These are phyloP conservation scores for Lagopus muta DNA, from an alignment of 2,113 vertebrate genomes.

Conservation along the genomic window DNA sequence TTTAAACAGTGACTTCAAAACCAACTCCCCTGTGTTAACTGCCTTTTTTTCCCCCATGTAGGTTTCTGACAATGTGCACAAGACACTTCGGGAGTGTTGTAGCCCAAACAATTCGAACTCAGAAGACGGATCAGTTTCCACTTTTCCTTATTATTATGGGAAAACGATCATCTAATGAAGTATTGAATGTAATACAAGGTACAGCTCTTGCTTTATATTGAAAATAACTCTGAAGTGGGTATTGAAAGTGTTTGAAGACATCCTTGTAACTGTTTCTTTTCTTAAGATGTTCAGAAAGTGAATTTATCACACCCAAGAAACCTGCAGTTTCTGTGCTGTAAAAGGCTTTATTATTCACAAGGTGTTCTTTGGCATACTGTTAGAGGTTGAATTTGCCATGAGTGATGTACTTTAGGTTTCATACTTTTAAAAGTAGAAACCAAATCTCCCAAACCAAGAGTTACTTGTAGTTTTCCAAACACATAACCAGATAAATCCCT, in stretches of 20 bases:
- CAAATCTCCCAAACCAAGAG: background rate
- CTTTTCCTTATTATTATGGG: slow-evolving; percentile 99
- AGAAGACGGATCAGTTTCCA: slow-evolving; percentile 99
- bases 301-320: background rate
- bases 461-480: background rate
- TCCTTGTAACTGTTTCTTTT: background rate
- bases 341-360: background rate
- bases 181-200: slow-evolving; percentile 99
- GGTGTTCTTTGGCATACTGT: background rate
- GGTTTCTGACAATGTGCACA: slow-evolving; percentile 97
- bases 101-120: slow-evolving; percentile 95
- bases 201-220: background rate
- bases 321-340: background rate
- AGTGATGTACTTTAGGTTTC: background rate
- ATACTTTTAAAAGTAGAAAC: background rate
- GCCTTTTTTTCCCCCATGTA: slow-evolving; percentile 51
- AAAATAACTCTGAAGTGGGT: background rate
- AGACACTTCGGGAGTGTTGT: slow-evolving; percentile 97
- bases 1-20: background rate
- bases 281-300: background rate
- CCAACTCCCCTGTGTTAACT: background rate
- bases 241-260: background rate
- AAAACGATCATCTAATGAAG: slow-evolving; percentile 98
- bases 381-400: background rate
- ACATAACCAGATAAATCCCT: background rate